A percentile compares a stretch with the other conserved stretches of the same genome.
Conservation (phyloP, 2,797 vertebrate genomes). For the Tangara arthus region DNA sequence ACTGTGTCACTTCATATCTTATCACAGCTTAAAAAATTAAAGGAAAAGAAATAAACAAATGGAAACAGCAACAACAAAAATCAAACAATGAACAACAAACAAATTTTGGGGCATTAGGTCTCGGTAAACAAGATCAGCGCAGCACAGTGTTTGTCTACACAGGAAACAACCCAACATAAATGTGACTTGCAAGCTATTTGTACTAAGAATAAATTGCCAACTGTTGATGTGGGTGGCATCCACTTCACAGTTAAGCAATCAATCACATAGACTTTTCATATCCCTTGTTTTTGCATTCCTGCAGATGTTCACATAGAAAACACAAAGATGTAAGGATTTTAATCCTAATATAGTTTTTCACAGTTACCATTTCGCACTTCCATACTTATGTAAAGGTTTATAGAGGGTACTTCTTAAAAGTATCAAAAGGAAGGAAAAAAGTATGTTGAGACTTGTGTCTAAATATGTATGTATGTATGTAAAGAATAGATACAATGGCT, state of each 20-base stretch:
- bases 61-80: not conserved
- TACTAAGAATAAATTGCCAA: constrained; percentile 28
- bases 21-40: not conserved
- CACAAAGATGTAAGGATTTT: not conserved
- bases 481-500: not conserved
- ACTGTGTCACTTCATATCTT: not conserved
- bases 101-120: not conserved
- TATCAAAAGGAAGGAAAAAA: not conserved
- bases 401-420: not conserved
- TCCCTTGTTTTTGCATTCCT: not conserved
- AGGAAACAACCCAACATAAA: not conserved
- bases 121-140: not conserved
- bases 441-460: not conserved
- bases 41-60: not conserved
- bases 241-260: not conserved
- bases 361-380: not conserved
- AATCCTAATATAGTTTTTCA: not conserved
- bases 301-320: not conserved
- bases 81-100: not conserved
- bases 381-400: not conserved
- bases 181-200: not conserved
- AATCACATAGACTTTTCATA: not conserved
- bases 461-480: not conserved
- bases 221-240: not conserved
- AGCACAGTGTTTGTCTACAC: not conserved